These are phyloP conservation scores for Heterodera filipjevi DNA, from an alignment of 2,888 invertebrate species.

Conservation along the genomic window DNA sequence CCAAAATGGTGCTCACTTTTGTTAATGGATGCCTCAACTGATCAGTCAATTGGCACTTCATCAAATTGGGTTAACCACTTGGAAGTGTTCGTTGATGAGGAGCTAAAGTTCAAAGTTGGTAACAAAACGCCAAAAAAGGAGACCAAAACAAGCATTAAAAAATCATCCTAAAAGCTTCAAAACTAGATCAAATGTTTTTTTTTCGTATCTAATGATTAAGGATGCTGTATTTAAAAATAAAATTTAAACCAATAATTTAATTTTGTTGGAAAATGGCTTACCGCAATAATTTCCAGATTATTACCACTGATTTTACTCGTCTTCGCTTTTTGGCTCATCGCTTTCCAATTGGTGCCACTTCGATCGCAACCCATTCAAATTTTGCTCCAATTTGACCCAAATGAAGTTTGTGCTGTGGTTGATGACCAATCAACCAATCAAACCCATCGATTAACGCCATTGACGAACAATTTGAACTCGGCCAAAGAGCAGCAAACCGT, in stretches of 20 bases:
- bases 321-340: slow-evolving; percentile 1
- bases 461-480: neutral
- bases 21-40: neutral
- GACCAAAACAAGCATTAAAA: too few relatives aligned
- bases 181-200: too few relatives aligned
- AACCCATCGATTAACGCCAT: neutral
- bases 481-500: neutral
- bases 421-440: neutral
- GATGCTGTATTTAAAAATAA: too few relatives aligned
- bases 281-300: neutral
- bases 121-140: too few relatives aligned
- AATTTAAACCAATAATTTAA: too few relatives aligned
- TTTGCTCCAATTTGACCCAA: slow-evolving; percentile 9
- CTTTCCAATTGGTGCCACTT: neutral
- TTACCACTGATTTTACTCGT: neutral
- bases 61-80: slow-evolving; percentile 15
- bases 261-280: too few relatives aligned
- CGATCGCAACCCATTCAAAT: slow-evolving; percentile 15
- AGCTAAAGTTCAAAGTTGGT: slow-evolving; percentile 25
- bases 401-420: slow-evolving; percentile 6
- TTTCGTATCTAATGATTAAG: too few relatives aligned
- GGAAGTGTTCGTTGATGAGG: slow-evolving; percentile 13
- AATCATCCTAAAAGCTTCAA: too few relatives aligned
- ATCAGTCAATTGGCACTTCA: neutral
- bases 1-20: slow-evolving; percentile 13